Percentiles rank a stretch among this genome's conserved stretches.
Conservation (phyloP, 2,797 vertebrate species). For the Parauchenoglanis punctatus region DNA sequence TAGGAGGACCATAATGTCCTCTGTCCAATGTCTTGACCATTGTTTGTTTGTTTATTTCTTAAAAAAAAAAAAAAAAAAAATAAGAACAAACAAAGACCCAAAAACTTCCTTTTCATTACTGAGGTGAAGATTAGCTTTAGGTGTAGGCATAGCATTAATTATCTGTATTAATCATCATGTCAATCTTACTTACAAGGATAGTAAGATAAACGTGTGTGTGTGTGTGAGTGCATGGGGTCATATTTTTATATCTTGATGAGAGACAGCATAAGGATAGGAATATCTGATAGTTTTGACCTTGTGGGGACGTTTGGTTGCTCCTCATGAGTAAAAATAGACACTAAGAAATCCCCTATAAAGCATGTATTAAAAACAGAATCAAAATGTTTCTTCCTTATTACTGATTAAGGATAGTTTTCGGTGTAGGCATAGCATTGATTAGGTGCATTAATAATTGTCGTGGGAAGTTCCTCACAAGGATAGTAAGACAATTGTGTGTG, state of each 20-base stretch:
- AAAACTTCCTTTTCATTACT: too few relatives aligned
- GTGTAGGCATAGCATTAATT: too few relatives aligned
- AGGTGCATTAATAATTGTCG: conserved; percentile 6
- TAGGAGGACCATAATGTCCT: too few relatives aligned
- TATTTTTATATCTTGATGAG: not conserved
- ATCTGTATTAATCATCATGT: too few relatives aligned
- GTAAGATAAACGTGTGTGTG: not conserved
- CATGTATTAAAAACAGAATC: not conserved
- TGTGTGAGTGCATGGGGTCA: not conserved
- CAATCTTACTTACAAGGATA: too few relatives aligned
- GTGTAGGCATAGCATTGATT: not conserved
- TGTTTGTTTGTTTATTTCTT: too few relatives aligned
- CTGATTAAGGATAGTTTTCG: not conserved
- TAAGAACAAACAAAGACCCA: too few relatives aligned
- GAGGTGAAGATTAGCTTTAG: too few relatives aligned
- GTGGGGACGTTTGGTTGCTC: not conserved
- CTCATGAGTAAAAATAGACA: not conserved
- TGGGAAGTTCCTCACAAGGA: not conserved
- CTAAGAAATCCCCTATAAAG: not conserved
- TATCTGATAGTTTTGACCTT: conserved; percentile 4
- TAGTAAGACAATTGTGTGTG: not conserved
- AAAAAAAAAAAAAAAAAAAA: too few relatives aligned
- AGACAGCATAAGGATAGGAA: not conserved
- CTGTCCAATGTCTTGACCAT: too few relatives aligned
- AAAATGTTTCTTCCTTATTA: not conserved